phyloP scores from a whole-genome alignment of 2,888 invertebrate species.

The Aromia moschata region DNA sequence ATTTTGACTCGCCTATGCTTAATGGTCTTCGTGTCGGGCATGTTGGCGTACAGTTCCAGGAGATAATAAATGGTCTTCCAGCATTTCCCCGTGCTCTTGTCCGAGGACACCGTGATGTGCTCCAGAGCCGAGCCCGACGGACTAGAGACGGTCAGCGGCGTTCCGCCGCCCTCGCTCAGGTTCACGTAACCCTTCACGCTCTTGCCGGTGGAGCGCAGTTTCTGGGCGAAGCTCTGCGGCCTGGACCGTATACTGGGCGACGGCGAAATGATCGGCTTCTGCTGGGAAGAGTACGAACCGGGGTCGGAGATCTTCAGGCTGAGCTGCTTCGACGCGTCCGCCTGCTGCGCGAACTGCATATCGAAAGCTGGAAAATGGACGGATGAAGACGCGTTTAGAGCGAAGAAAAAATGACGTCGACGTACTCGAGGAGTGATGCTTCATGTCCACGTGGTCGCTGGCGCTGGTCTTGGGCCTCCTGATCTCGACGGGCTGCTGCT shows the following conservation, averaged over 20 bases:
- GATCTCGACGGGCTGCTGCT: constrained; percentile 68
- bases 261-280: constrained; percentile 64
- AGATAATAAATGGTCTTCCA: constrained; percentile 96
- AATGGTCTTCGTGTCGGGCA: constrained; percentile 94
- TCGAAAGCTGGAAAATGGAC: constrained; percentile 66
- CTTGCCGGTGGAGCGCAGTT: constrained; percentile 81
- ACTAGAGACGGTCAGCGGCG: constrained; percentile 74
- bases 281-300: constrained; percentile 56
- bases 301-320: constrained; percentile 61
- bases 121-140: constrained; percentile 69
- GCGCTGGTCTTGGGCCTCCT: constrained; percentile 60
- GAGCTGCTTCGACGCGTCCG: constrained; percentile 63
- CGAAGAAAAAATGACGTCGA: constrained; percentile 16
- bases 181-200: constrained; percentile 76
- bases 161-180: constrained; percentile 77
- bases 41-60: constrained; percentile 90
- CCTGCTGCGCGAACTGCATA: constrained; percentile 69
- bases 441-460: constrained; percentile 63
- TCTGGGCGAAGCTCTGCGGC: constrained; percentile 90
- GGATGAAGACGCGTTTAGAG: constrained; percentile 3
- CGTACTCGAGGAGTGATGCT: constrained; percentile 71
- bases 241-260: constrained; percentile 69
- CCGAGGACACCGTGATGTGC: constrained; percentile 64
- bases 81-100: constrained; percentile 72
- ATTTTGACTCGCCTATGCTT: constrained; percentile 69